Evolutionary conservation across 1,140 invertebrate species (phyloP), one percentile per base, ranked within the genome.

Genomic region (Drosophila rhopaloa): DNA sequence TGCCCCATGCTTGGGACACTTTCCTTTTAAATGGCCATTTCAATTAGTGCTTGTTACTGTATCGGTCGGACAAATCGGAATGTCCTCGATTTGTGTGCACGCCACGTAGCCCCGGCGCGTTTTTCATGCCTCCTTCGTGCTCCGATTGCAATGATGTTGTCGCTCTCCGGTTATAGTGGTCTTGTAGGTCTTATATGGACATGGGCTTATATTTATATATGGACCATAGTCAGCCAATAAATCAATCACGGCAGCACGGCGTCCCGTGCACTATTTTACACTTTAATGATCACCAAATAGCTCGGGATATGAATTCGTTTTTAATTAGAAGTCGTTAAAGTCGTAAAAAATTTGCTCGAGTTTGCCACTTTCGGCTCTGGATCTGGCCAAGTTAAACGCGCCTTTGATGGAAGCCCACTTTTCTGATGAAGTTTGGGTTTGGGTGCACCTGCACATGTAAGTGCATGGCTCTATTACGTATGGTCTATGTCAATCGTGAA

Each of bases 261-360:
- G 37, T 65, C 60, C 51, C 70, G 37, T 41, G 35, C 55, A 67
- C 73, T 84, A 84, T 84, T 89, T 89, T 84, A 81, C 84, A 88
- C 76, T 75, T 89, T 84, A 90, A 89, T 90, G 84, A 90, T 90
- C 84, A 89, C 50, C 76, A 89, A 80, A 89, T 81, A 71, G 79
- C 65, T 83, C 67, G 76, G 80, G 47, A 79, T 76, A 82, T 89
- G 77, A 84, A 80, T 89, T 88, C 73, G 80, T 63, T 81, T 89
- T 90, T 88, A 88, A 88, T 90, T 89, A 88, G 80, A 88, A 80
- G 83, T 83, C 76, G 83, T 88, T 89, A 88, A 88, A 89, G 83
- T 89, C 48, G 83, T 89, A 66, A 90, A 89, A 79, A 89, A 84
- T 81, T 81, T 89, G 84, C 76, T 89, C 80, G 76, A 65, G 54